These are phyloP conservation scores for Amphiura filiformis DNA, from an alignment of 35 echinoderm and acorn worm genomes.

Conservation along the genomic window DNA sequence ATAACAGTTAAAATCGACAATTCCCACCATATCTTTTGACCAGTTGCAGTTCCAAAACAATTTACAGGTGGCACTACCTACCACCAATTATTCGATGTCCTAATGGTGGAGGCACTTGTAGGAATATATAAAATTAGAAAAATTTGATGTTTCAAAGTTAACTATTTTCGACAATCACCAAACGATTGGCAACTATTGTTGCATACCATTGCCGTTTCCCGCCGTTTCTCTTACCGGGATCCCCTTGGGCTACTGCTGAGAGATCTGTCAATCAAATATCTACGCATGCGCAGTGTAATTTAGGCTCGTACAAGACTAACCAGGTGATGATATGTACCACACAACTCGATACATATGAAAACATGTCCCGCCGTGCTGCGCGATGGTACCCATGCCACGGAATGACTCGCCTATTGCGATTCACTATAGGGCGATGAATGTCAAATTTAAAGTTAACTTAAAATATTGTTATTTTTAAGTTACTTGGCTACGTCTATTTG, in stretches of 20 bases:
- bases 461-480: slow-evolving; percentile 10
- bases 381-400: slow-evolving; percentile 13
- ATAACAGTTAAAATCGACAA: too few relatives aligned
- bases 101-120: too few relatives aligned
- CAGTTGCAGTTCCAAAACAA: too few relatives aligned
- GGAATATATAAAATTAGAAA: too few relatives aligned
- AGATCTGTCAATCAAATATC: slow-evolving; percentile 4
- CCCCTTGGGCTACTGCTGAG: not conserved
- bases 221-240: not conserved
- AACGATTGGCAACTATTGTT: not conserved
- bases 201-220: not conserved
- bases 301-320: not conserved
- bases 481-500: not conserved
- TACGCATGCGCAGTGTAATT: slow-evolving; percentile 3
- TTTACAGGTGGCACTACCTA: too few relatives aligned
- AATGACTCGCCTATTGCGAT: not conserved
- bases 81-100: too few relatives aligned
- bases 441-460: not conserved
- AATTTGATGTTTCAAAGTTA: not conserved
- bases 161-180: slow-evolving; percentile 1
- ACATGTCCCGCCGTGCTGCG: slow-evolving; percentile 28
- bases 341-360: slow-evolving; percentile 10
- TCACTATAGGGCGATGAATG: slow-evolving; percentile 3
- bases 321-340: not conserved
- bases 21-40: too few relatives aligned